Conservation (phyloP, 2,797 vertebrate species). For the Siniperca scherzeri region DNA sequence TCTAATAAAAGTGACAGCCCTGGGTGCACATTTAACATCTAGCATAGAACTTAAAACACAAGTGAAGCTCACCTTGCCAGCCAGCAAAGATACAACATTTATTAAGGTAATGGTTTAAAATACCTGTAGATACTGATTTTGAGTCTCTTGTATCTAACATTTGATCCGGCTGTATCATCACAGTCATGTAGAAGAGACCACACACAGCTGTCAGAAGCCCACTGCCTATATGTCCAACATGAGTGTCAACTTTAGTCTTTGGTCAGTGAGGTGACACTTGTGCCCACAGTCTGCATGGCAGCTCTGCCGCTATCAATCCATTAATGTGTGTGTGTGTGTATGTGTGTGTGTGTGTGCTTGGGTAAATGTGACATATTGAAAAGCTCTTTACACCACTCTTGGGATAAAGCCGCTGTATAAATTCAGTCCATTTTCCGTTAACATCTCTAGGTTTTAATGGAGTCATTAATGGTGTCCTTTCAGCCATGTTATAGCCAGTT, state of each 20-base stretch:
- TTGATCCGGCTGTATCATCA: background rate
- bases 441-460: slow-evolving; percentile 36
- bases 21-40: background rate
- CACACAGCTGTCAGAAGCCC: slow-evolving; percentile 4
- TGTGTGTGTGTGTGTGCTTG: background rate
- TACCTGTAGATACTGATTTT: background rate
- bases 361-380: slow-evolving; percentile 2
- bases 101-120: background rate
- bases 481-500: slow-evolving; percentile 38
- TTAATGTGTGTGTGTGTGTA: background rate
- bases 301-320: background rate
- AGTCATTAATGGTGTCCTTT: slow-evolving; percentile 35
- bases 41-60: background rate
- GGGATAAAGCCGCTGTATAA: slow-evolving; percentile 10
- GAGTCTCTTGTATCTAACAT: background rate
- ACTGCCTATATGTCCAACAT: background rate
- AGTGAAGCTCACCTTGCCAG: background rate
- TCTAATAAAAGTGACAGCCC: background rate
- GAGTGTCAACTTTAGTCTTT: background rate
- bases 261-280: background rate
- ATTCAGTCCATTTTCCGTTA: slow-evolving; percentile 22
- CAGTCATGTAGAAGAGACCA: slow-evolving; percentile 1
- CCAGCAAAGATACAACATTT: background rate
- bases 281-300: background rate
- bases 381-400: slow-evolving; percentile 14